phyloP scores from a whole-genome alignment of 2,797 vertebrate genomes.

The Malurus leucopterus region DNA sequence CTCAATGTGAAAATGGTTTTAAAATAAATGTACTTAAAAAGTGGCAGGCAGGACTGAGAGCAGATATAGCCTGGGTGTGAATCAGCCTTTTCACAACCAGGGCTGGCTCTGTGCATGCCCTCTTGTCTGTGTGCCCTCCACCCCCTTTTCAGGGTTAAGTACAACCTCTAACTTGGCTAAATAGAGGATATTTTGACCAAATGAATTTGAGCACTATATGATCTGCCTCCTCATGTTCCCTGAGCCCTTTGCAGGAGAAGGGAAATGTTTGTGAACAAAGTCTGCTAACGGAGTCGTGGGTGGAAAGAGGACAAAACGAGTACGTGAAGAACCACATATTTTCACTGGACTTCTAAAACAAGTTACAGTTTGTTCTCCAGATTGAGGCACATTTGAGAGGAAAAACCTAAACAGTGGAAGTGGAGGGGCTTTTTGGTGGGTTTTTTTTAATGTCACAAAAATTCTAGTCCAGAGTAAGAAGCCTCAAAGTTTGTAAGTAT shows the following conservation, averaged over 20 bases:
- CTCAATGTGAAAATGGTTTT: background rate
- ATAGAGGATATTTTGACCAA: background rate
- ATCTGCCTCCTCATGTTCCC: conserved; percentile 49
- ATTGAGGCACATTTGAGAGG: background rate
- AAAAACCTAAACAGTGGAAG: background rate
- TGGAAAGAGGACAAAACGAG: conserved; percentile 33
- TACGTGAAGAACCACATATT: conserved; percentile 9
- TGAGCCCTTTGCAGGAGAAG: conserved; percentile 18
- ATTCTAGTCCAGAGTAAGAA: background rate
- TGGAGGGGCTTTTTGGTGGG: background rate
- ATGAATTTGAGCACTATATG: conserved; percentile 6
- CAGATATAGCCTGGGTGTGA: background rate
- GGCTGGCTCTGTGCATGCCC: background rate
- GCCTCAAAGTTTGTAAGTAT: background rate
- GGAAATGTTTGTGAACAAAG: conserved; percentile 10
- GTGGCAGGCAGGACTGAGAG: background rate
- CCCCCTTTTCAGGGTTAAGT: background rate
- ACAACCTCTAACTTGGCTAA: conserved; percentile 9
- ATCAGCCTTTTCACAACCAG: background rate
- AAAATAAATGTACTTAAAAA: background rate
- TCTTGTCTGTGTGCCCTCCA: background rate
- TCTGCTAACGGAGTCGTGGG: conserved; percentile 15
- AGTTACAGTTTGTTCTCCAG: conserved; percentile 18
- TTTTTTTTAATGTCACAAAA: background rate
- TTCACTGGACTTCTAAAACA: conserved; percentile 45